A percentile compares a stretch with the other conserved stretches of the same genome.
Evolutionary conservation across 2,797 vertebrate genomes (phyloP).

Genomic region (Lindbergichthys nudifrons): DNA sequence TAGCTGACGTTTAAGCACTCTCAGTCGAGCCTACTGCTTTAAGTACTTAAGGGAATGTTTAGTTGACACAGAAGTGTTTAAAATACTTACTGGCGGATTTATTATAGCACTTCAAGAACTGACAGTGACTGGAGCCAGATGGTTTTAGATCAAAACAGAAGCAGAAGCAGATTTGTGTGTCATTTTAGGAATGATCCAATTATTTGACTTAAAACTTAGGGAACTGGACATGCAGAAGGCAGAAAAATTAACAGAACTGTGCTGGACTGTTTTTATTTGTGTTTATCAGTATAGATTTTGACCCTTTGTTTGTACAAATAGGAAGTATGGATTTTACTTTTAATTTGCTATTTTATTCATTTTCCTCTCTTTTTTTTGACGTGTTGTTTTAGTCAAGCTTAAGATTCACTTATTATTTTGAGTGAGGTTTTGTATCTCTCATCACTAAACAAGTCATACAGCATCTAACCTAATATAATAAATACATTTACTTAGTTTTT

Average conservation of each 20-base stretch:
- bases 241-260: conserved; percentile 1
- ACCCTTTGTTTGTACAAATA: not conserved
- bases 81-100: conserved; percentile 52
- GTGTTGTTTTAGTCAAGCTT: too few relatives aligned
- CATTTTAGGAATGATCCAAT: not conserved
- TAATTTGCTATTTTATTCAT: not conserved
- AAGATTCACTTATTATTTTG: too few relatives aligned
- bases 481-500: too few relatives aligned
- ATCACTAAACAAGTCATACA: too few relatives aligned
- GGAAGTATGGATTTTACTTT: not conserved
- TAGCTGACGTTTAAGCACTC: conserved; percentile 17
- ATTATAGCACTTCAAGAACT: conserved; percentile 29
- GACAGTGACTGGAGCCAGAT: conserved; percentile 46
- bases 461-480: too few relatives aligned
- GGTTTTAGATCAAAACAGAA: conserved; percentile 19
- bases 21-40: conserved; percentile 31
- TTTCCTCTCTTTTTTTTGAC: not conserved
- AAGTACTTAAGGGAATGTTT: conserved; percentile 35
- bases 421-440: too few relatives aligned
- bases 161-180: not conserved
- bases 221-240: conserved; percentile 47
- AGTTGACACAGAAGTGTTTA: conserved; percentile 44
- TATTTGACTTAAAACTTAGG: conserved; percentile 4
- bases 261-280: not conserved
- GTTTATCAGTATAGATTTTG: not conserved